These are phyloP conservation scores for Nycteola revayana DNA, from an alignment of 2,888 invertebrate genomes.

Conservation along the genomic window DNA sequence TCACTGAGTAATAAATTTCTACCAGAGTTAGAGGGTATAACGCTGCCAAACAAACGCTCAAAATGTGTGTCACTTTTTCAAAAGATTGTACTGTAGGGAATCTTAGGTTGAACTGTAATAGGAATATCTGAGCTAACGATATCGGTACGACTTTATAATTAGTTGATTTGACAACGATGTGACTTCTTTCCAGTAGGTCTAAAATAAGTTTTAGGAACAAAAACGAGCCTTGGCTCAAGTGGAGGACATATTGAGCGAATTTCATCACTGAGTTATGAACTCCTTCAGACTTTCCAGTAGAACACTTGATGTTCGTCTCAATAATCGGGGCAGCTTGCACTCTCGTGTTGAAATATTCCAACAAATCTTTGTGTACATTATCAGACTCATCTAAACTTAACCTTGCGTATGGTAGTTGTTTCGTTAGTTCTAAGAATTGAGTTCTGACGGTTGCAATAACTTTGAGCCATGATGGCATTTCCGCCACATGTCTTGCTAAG, in stretches of 20 bases:
- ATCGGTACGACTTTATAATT: conserved; percentile 96
- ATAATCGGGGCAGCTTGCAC: conserved; percentile 91
- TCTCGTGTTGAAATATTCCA: conserved; percentile 93
- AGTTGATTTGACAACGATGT: conserved; percentile 95
- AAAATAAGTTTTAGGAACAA: conserved; percentile 95
- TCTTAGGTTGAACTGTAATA: conserved; percentile 94
- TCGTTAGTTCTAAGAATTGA: conserved; percentile 90
- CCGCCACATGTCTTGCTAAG: conserved; percentile 88
- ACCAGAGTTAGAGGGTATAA: conserved; percentile 93
- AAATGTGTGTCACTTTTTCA: conserved; percentile 93
- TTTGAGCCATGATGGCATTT: conserved; percentile 94
- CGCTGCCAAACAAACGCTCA: conserved; percentile 95
- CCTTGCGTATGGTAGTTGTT: conserved; percentile 90
- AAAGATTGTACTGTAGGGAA: conserved; percentile 96
- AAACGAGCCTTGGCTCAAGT: conserved; percentile 93
- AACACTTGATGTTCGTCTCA: conserved; percentile 90
- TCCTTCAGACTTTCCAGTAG: conserved; percentile 84
- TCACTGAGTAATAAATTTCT: conserved; percentile 96
- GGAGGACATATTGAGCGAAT: conserved; percentile 92
- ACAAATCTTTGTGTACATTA: conserved; percentile 91
- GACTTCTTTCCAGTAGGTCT: conserved; percentile 95
- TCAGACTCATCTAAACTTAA: conserved; percentile 90
- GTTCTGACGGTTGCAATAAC: conserved; percentile 93
- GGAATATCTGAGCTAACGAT: conserved; percentile 93
- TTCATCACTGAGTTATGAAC: conserved; percentile 86